Evolutionary conservation across 2,888 invertebrate genomes (phyloP), one percentile per base, ranked within the genome.

Genomic region (Tridacna crocea): DNA sequence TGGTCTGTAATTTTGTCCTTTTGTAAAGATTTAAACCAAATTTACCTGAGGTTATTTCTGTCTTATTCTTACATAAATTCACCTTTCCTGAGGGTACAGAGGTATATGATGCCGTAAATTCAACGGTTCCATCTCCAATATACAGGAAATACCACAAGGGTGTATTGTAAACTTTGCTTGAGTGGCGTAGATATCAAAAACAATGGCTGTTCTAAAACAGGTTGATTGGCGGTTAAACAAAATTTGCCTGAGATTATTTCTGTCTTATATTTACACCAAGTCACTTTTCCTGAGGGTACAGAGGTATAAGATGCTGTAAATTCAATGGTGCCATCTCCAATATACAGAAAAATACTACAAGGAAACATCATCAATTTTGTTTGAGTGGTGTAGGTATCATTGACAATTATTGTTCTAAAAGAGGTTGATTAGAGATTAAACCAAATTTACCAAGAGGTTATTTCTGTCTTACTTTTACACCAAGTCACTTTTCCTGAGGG

Each of bases 261-360:
- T 47, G 92, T 93, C 79, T 95, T 96, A 80, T 95, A 95, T 73
- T 96, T 94, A 87, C 95, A 95, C 96, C 97, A 97, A 58, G 90
- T 92, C 72, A 96, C 93, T 63, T 93, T 91, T 17, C 95, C 94
- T 22, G 82, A 74, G 11, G 94, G 93, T 11, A 90, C 90, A 8
- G 94, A 94, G 58, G 95, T 95, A 77, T 96, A 93, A 11, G 88
- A 91, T n/a, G 88, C 90, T 55, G 85, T 87, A 47, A 94, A 89
- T 51, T 85, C 82, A 65, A 92, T 85, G 8, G 85, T 84, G 19
- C 88, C 85, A 22, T 92, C 92, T 0, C 85, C 79, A 24, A 86
- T 61, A 12, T 91, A 88, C 55, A 91, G 88, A 48, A 92, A 78
- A 58, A n/a, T 87, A 86, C 46, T 85, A 77, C 0, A 93, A 93